phyloP scores from a whole-genome alignment of 1,140 invertebrate species.

The Mactra quadrangularis region DNA sequence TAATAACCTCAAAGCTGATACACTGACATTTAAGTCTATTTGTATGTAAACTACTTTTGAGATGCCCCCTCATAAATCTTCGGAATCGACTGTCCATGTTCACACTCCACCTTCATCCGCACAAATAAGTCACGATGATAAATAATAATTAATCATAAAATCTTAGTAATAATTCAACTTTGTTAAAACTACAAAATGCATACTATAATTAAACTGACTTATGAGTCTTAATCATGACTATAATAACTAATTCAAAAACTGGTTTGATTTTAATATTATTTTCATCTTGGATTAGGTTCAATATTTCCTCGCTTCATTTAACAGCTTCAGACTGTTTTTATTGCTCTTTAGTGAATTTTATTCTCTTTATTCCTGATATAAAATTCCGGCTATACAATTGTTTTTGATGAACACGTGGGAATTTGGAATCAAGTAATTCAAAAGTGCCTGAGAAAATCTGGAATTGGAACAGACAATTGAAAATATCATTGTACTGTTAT shows the following conservation, averaged over 20 bases:
- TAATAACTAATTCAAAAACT: slow-evolving; percentile 2
- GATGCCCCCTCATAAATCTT: background rate
- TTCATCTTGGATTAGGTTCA: slow-evolving; percentile 21
- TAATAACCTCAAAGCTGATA: too few species aligned
- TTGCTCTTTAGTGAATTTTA: background rate
- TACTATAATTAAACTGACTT: too few species aligned
- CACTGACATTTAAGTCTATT: background rate
- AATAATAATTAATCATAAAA: background rate
- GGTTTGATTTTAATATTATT: slow-evolving; percentile 12
- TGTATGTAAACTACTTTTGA: too few species aligned
- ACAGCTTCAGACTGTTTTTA: slow-evolving; percentile 9
- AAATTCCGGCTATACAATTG: background rate
- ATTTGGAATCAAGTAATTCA: background rate
- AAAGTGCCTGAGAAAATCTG: background rate
- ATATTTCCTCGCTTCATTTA: slow-evolving; percentile 14
- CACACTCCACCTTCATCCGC: too few species aligned
- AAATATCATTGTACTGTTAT: background rate
- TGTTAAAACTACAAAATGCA: background rate
- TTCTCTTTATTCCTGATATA: slow-evolving; percentile 26
- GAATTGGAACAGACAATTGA: background rate
- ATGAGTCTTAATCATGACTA: slow-evolving; percentile 17
- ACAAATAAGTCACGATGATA: background rate
- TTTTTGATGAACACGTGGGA: background rate
- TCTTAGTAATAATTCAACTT: background rate
- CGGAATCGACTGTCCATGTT: background rate